Conservation (phyloP, 2,888 invertebrate genomes). For the Diadromus collaris region DNA sequence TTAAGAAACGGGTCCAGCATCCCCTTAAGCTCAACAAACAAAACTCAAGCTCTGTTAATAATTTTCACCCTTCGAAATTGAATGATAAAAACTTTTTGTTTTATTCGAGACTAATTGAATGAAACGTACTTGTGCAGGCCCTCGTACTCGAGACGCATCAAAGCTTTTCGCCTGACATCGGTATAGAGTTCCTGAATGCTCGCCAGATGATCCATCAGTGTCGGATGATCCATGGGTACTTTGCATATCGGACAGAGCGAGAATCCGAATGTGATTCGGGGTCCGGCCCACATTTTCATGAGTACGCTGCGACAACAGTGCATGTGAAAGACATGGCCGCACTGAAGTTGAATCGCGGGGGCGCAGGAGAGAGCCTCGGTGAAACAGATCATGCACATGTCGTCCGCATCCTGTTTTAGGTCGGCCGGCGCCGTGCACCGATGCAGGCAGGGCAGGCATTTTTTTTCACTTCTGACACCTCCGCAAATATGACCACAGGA, state of each 20-base stretch:
- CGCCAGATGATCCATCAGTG: slow-evolving; percentile 88
- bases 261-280: slow-evolving; percentile 97
- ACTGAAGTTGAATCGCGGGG: slow-evolving; percentile 94
- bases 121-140: slow-evolving; percentile 86
- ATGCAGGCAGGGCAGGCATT: slow-evolving; percentile 94
- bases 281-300: slow-evolving; percentile 95
- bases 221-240: slow-evolving; percentile 92
- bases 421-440: slow-evolving; percentile 84
- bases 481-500: slow-evolving; percentile 96
- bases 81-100: neutral
- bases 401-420: slow-evolving; percentile 97
- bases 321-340: slow-evolving; percentile 97
- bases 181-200: slow-evolving; percentile 92
- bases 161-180: slow-evolving; percentile 95
- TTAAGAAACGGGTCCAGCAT: too few species aligned
- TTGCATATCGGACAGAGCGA: slow-evolving; percentile 98
- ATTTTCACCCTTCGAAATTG: neutral
- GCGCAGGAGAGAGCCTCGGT: slow-evolving; percentile 98
- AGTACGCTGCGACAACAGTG: slow-evolving; percentile 95
- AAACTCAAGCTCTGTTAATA: neutral
- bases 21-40: neutral
- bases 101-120: neutral
- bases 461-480: slow-evolving; percentile 92
- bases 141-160: slow-evolving; percentile 98
- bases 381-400: slow-evolving; percentile 99